Conservation (phyloP, 2,113 vertebrate genomes). For the Semicossyphus pulcher region DNA sequence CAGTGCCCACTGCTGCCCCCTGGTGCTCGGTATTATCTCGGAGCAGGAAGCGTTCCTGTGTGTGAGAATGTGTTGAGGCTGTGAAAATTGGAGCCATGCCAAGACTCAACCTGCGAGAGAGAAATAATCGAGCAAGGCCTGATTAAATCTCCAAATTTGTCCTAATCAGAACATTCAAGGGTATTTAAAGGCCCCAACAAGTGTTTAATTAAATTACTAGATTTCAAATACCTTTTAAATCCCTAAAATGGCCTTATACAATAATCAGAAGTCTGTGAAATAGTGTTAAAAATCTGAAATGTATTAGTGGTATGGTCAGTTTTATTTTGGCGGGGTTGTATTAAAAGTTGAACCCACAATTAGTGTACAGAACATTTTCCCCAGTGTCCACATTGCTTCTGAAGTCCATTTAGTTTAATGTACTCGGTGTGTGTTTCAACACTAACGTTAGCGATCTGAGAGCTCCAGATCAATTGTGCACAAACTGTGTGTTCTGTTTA, state of each 20-base stretch:
- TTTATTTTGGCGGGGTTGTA: too few species aligned
- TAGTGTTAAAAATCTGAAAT: too few species aligned
- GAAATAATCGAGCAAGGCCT: slow-evolving; percentile 27
- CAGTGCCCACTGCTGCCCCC: slow-evolving; percentile 63
- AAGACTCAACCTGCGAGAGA: slow-evolving; percentile 34
- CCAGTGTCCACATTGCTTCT: too few species aligned
- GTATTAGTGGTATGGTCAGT: background rate
- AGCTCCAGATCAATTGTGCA: too few species aligned
- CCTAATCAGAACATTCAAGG: slow-evolving; percentile 32
- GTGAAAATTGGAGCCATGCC: slow-evolving; percentile 44
- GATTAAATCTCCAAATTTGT: slow-evolving; percentile 35
- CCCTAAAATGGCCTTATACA: background rate
- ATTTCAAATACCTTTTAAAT: slow-evolving; percentile 20
- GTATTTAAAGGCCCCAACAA: slow-evolving; percentile 23
- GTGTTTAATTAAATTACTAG: slow-evolving; percentile 29
- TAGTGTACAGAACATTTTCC: too few species aligned
- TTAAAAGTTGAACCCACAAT: too few species aligned
- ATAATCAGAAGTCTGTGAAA: slow-evolving; percentile 12
- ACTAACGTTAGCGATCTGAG: too few species aligned
- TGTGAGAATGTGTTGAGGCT: slow-evolving; percentile 27
- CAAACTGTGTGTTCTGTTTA: too few species aligned
- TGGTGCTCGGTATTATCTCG: slow-evolving; percentile 42
- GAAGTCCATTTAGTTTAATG: too few species aligned
- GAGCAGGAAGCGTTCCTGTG: background rate
- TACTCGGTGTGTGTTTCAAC: too few species aligned